Evolutionary conservation across 1,140 invertebrate genomes (phyloP), one percentile per base, ranked within the genome.

Genomic region (Tetragonula clypearis): DNA sequence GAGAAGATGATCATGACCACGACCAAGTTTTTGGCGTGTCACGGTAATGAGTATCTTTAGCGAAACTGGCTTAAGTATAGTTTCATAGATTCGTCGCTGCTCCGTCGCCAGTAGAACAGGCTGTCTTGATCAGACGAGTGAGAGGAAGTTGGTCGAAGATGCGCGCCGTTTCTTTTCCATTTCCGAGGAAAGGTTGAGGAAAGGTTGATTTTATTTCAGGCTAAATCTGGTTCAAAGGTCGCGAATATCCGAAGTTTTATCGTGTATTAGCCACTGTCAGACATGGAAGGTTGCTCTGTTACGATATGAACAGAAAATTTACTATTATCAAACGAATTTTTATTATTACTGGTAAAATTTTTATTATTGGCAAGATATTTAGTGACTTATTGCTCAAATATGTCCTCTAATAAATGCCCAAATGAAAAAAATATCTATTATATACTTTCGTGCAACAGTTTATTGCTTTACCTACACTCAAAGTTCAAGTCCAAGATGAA

Each of bases 31-130:
- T 84, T 17, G 75, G 75, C 60, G 23, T 26, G 35, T n/a, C 71
- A 8, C 30, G 15, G 66, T 72, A 79, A 84, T 84, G 53, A 79
- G 77, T 79, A 79, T 79, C 26, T 58, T 84, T 79, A 73, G 49
- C 49, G 58, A 30, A 65, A 79, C 77, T 72, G 55, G 49, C 68
- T 41, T 79, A 79, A 84, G 82, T 84, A 72, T 84, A 84, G 75
- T 84, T 82, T 53, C 58, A 19, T 62, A 30, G 82, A 71, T 60
- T 84, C 66, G n/a, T 53, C 9, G 66, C 5, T 30, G 17, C 53
- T 19, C 30, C 3, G 26, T 23, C 14, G 12, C 1, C 23, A 30
- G 60, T 14, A n/a, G 23, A 62, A 62, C 4, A 1, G 23, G 2
- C 23, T 12, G n/a, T n/a, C n/a, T n/a, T 62, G 11, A n/a, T 62